Evolutionary conservation across 1,140 invertebrate species (phyloP).

Genomic region (Saccostrea echinata): DNA sequence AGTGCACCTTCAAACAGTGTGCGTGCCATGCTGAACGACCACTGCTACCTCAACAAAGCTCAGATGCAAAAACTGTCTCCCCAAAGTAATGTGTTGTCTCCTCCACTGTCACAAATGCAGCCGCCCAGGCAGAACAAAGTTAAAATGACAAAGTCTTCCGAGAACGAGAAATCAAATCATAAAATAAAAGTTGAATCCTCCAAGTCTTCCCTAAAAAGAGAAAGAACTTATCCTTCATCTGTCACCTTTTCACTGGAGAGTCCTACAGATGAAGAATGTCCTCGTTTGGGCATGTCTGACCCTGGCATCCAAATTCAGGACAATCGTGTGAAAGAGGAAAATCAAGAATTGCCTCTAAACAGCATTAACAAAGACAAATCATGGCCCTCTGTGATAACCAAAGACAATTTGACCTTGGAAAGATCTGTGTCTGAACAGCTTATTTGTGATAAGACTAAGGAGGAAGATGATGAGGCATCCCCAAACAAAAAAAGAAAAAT

Average conservation of each 20-base stretch:
- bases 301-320: neutral
- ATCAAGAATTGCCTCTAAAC: neutral
- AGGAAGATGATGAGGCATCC: neutral
- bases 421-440: conserved; percentile 32
- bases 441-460: neutral
- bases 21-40: conserved; percentile 52
- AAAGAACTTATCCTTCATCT: neutral
- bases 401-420: conserved; percentile 1
- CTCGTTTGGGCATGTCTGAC: neutral
- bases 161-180: neutral
- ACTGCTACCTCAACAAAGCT: conserved; percentile 58
- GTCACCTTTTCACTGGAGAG: neutral
- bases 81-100: neutral
- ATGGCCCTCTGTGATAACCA: neutral
- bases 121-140: neutral
- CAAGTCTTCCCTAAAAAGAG: neutral
- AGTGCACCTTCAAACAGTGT: conserved; percentile 31
- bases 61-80: conserved; percentile 59
- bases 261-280: neutral
- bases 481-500: conserved; percentile 54
- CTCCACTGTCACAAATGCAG: neutral
- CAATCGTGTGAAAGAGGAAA: conserved; percentile 2
- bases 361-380: conserved; percentile 19
- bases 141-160: conserved; percentile 9
- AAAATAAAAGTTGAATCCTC: neutral